Percentiles rank a stretch among this genome's conserved stretches.
phyloP scores from a whole-genome alignment of 1,140 invertebrate genomes.

The Limonius californicus region DNA sequence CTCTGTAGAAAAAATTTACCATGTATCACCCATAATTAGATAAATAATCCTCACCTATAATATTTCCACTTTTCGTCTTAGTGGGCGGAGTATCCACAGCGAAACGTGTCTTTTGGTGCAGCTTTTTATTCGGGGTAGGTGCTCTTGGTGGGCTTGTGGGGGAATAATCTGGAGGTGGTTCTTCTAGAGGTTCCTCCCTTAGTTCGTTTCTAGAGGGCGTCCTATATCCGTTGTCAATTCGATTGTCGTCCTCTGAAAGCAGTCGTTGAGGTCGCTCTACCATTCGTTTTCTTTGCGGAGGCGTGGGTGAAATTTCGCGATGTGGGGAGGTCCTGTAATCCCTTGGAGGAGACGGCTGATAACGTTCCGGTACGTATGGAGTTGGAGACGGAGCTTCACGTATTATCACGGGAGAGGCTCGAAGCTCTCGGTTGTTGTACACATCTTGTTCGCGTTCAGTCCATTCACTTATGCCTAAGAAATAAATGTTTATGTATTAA shows the following conservation, averaged over 20 bases:
- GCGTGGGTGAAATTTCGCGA: constrained; percentile 49
- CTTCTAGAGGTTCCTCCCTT: constrained; percentile 48
- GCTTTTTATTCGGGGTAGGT: constrained; percentile 50
- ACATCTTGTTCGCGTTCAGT: constrained; percentile 50
- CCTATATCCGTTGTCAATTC: constrained; percentile 53
- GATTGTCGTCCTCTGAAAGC: constrained; percentile 45
- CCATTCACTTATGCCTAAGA: constrained; percentile 68
- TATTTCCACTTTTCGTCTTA: constrained; percentile 46
- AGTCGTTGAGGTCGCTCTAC: constrained; percentile 42
- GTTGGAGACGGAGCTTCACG: constrained; percentile 15
- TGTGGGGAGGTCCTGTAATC: constrained; percentile 26
- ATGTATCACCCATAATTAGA: too few species aligned
- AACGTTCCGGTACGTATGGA: constrained; percentile 47
- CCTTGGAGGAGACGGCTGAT: constrained; percentile 34
- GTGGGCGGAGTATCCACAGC: constrained; percentile 53
- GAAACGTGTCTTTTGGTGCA: constrained; percentile 64
- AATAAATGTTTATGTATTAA: background rate
- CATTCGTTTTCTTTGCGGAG: constrained; percentile 58
- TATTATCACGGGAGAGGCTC: constrained; percentile 47
- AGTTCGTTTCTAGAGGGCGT: constrained; percentile 52
- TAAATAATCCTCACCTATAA: constrained; percentile 44
- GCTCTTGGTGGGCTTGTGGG: constrained; percentile 57
- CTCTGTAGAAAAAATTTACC: too few species aligned
- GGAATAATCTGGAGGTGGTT: constrained; percentile 67
- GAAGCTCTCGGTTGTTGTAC: constrained; percentile 41